Evolutionary conservation across 2,888 invertebrate species (phyloP), one percentile per base, ranked within the genome.

Genomic region (Drosophila ochracea): DNA sequence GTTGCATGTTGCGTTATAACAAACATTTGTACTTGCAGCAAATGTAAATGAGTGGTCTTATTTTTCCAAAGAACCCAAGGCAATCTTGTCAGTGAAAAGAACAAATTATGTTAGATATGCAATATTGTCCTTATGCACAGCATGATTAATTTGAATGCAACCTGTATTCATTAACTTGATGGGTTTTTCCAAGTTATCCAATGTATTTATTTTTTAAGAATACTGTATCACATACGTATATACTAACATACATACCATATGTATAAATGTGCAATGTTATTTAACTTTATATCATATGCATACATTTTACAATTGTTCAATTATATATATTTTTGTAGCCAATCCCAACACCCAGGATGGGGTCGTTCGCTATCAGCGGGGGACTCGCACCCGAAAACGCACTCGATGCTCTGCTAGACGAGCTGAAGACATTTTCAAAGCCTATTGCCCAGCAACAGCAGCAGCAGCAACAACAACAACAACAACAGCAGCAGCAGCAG

Each of bases 371-470:
- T 94, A 89, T 94, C 94, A 94, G 95, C 94, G 93, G 93, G 94
- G 92, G 94, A 94, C 82, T 92, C 93, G 92, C 93, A 92, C 93
- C 97, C 95, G 97, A 98, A 96, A 98, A 98, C 96, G 97, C 98
- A 96, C 97, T 98, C 97, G 98, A 98, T 96, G 97, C 97, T 96
- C 94, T 98, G 96, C 94, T 98, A 97, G 97, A 97, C 94, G 98
- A 98, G 94, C 95, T 98, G 81, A 97, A 98, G 94, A 97, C 97
- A 39, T 97, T 97, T 93, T 96, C 97, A 65, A 96, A 96, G 92
- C 97, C 97, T 60, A 94, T 93, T 80, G 91, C 91, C 81, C 92
- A 87, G 68, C 87, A 87, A 63, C 89, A 87, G 25, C 87, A 84
- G 1, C 87, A 67, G 28, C 72, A 37, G 25, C 54, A 55, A 50